A percentile compares a stretch with the other conserved stretches of the same genome.
These are phyloP conservation scores for Danaus melanippus DNA, from an alignment of 1,140 invertebrate species.

Conservation along the genomic window DNA sequence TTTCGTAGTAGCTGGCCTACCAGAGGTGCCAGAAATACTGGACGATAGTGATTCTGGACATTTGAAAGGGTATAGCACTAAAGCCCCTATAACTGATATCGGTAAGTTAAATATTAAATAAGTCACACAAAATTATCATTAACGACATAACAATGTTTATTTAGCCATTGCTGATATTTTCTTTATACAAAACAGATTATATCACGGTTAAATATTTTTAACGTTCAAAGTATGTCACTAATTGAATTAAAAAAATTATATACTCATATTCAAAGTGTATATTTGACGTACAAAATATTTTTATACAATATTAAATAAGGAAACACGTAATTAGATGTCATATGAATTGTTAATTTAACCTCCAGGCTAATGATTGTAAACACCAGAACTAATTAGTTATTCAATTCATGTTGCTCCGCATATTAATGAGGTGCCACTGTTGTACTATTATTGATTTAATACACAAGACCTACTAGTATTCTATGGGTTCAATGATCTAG, in stretches of 20 bases:
- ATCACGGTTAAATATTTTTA: too few species aligned
- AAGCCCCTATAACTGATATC: slow-evolving; percentile 95
- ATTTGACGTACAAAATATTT: too few species aligned
- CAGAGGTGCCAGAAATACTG: slow-evolving; percentile 83
- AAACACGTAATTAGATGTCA: slow-evolving; percentile 24
- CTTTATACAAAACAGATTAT: too few species aligned
- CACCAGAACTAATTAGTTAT: slow-evolving; percentile 23
- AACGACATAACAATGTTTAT: too few species aligned
- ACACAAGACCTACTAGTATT: too few species aligned
- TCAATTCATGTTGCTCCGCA: slow-evolving; percentile 19
- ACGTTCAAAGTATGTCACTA: too few species aligned
- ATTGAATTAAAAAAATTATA: too few species aligned
- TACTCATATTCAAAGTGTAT: too few species aligned
- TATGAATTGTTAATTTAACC: slow-evolving; percentile 27
- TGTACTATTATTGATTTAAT: too few species aligned
- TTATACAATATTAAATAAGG: slow-evolving; percentile 19
- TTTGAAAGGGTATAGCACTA: slow-evolving; percentile 80
- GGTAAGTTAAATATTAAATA: slow-evolving; percentile 41
- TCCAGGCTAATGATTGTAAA: slow-evolving; percentile 31
- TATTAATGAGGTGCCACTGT: slow-evolving; percentile 11
- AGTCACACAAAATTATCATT: too few species aligned
- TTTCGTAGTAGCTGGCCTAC: slow-evolving; percentile 97
- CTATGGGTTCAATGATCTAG: not conserved
- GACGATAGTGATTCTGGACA: slow-evolving; percentile 89
- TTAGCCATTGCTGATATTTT: too few species aligned